These are phyloP conservation scores for Hemithea aestivaria DNA, from an alignment of 2,888 invertebrate genomes.

Conservation along the genomic window DNA sequence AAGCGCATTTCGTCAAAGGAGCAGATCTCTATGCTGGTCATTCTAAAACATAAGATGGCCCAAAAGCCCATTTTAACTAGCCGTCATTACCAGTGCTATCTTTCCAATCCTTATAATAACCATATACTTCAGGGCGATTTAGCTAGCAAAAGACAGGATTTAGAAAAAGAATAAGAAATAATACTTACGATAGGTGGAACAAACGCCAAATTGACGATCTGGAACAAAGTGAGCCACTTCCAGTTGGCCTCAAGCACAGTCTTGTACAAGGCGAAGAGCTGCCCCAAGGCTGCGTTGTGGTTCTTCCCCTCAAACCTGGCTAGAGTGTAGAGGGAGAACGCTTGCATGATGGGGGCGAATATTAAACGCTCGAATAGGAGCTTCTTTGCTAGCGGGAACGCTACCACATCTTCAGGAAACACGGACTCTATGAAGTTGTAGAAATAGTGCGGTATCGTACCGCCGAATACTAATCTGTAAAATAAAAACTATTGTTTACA, in stretches of 20 bases:
- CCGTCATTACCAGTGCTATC: too few relatives aligned
- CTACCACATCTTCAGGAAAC: conserved; percentile 79
- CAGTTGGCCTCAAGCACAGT: conserved; percentile 85
- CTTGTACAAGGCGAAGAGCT: conserved; percentile 82
- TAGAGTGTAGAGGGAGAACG: conserved; percentile 85
- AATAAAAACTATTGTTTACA: neutral
- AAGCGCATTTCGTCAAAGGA: too few relatives aligned
- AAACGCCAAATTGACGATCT: conserved; percentile 85
- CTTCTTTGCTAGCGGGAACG: conserved; percentile 77
- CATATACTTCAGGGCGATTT: too few relatives aligned
- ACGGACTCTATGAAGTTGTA: conserved; percentile 81
- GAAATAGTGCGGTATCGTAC: conserved; percentile 88
- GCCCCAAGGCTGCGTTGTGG: conserved; percentile 81
- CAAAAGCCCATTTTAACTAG: too few relatives aligned
- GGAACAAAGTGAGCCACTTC: conserved; percentile 87
- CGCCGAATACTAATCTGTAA: conserved; percentile 87
- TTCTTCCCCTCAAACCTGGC: conserved; percentile 88
- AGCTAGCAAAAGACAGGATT: too few relatives aligned
- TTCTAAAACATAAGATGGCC: too few relatives aligned
- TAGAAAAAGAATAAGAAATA: too few relatives aligned
- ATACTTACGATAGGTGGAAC: conserved; percentile 87
- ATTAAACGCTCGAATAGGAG: conserved; percentile 85
- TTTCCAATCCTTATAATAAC: too few relatives aligned
- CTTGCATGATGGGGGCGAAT: conserved; percentile 85
- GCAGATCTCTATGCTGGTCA: too few relatives aligned